Percentiles rank a stretch among this genome's conserved stretches.
phyloP scores from a whole-genome alignment of 2,888 invertebrate species.

The Lomographa bimaculata region DNA sequence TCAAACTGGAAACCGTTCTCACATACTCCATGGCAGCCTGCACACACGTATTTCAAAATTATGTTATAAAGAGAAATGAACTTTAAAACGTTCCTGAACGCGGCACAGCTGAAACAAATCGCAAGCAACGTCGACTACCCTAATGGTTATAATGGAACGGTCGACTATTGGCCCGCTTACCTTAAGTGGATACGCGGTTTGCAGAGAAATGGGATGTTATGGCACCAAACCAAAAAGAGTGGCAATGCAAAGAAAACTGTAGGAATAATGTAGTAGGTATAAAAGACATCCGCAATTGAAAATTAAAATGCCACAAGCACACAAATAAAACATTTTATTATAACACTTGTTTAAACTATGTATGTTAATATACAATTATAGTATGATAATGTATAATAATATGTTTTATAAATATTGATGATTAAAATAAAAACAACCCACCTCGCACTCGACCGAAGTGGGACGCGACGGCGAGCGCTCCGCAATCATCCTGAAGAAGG shows the following conservation, averaged over 20 bases:
- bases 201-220: slow-evolving; percentile 29
- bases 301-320: too few relatives aligned
- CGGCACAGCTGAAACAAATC: slow-evolving; percentile 70
- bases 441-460: too few relatives aligned
- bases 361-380: too few relatives aligned
- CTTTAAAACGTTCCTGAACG: slow-evolving; percentile 56
- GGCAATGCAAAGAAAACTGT: neutral
- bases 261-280: too few relatives aligned
- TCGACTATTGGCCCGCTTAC: slow-evolving; percentile 51
- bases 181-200: slow-evolving; percentile 58
- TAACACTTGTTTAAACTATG: too few relatives aligned
- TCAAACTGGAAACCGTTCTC: slow-evolving; percentile 30
- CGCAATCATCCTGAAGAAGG: too few relatives aligned
- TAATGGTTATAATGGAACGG: slow-evolving; percentile 59
- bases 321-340: too few relatives aligned
- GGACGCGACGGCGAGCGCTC: too few relatives aligned
- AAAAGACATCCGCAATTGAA: too few relatives aligned
- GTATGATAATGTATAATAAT: too few relatives aligned
- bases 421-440: too few relatives aligned
- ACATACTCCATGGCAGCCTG: slow-evolving; percentile 32
- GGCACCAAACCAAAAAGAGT: slow-evolving; percentile 1
- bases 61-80: slow-evolving; percentile 64
- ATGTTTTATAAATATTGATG: too few relatives aligned
- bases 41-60: slow-evolving; percentile 55
- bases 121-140: slow-evolving; percentile 44